phyloP scores from a whole-genome alignment of 2,888 invertebrate species.

The Clistopyga incitator region DNA sequence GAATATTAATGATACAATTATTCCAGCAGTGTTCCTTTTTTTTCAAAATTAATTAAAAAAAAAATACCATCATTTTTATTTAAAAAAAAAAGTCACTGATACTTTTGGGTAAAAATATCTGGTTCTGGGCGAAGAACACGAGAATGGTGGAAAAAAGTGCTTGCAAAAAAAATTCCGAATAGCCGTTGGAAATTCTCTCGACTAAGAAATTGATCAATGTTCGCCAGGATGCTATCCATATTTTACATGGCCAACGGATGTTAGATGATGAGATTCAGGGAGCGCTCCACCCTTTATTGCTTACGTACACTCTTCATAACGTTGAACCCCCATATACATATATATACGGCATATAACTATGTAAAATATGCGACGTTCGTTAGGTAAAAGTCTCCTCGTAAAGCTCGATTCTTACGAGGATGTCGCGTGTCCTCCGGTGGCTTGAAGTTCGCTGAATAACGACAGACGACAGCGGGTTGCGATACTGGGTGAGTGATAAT shows the following conservation, averaged over 20 bases:
- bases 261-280: conserved; percentile 23
- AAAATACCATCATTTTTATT: too few species aligned
- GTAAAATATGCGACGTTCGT: conserved; percentile 36
- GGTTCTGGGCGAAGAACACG: too few species aligned
- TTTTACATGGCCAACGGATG: conserved; percentile 34
- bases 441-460: conserved; percentile 54
- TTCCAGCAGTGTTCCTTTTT: too few species aligned
- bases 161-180: too few species aligned
- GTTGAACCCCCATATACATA: neutral
- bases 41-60: too few species aligned
- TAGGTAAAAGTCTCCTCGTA: conserved; percentile 57
- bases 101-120: too few species aligned
- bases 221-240: conserved; percentile 38
- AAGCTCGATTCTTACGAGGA: conserved; percentile 66
- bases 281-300: neutral
- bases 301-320: conserved; percentile 5
- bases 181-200: conserved; percentile 39
- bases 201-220: conserved; percentile 47
- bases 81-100: too few species aligned
- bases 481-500: conserved; percentile 65
- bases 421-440: conserved; percentile 58
- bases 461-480: conserved; percentile 35
- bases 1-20: too few species aligned
- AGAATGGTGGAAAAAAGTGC: too few species aligned
- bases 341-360: neutral